These are phyloP conservation scores for Epiblema foenella DNA, from an alignment of 2,888 invertebrate genomes.

Conservation along the genomic window DNA sequence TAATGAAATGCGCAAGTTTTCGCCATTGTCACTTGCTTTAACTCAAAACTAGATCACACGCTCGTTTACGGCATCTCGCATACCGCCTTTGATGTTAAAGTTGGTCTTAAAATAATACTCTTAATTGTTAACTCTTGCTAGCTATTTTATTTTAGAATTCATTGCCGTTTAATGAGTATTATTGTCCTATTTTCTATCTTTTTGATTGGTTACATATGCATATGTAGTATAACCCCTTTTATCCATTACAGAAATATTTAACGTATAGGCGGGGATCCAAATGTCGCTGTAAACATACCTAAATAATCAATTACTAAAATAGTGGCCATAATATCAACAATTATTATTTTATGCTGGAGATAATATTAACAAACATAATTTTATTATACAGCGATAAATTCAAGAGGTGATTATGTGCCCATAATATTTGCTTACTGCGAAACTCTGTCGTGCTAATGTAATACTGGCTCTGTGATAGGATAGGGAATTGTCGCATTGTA, in stretches of 20 bases:
- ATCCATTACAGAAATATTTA: not conserved
- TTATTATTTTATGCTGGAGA: not conserved
- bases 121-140: not conserved
- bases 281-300: not conserved
- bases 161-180: too few relatives aligned
- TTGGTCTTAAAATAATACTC: constrained; percentile 19
- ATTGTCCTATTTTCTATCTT: too few relatives aligned
- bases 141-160: not conserved
- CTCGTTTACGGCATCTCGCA: constrained; percentile 19
- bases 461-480: constrained; percentile 53
- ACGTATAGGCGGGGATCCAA: not conserved
- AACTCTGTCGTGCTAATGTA: constrained; percentile 48
- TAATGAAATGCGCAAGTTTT: constrained; percentile 40
- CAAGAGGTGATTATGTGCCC: constrained; percentile 24
- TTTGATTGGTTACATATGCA: too few relatives aligned
- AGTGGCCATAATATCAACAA: not conserved
- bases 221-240: not conserved
- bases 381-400: not conserved
- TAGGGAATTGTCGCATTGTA: constrained; percentile 52
- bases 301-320: not conserved
- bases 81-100: constrained; percentile 10
- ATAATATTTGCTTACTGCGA: constrained; percentile 42
- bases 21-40: constrained; percentile 36
- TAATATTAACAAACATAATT: not conserved
- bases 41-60: constrained; percentile 38